Evolutionary conservation across 2,797 vertebrate genomes (phyloP).

Genomic region (Tragelaphus oryx): DNA sequence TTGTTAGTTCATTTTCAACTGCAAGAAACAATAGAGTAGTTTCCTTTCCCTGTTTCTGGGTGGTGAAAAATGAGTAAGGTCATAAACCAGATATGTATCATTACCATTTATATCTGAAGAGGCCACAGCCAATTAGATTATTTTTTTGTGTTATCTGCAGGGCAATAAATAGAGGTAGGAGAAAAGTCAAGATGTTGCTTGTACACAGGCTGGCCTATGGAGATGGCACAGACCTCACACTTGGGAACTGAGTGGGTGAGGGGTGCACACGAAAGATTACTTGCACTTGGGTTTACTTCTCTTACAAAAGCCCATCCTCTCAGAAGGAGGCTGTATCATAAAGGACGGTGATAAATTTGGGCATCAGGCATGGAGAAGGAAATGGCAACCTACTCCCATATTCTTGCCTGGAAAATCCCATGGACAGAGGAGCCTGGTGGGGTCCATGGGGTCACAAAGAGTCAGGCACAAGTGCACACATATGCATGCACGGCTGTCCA

Average conservation of each 20-base stretch:
- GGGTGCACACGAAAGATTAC: neutral
- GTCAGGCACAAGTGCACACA: neutral
- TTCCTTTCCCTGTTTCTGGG: neutral
- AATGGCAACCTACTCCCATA: neutral
- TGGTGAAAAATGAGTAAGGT: constrained; percentile 36
- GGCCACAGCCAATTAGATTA: neutral
- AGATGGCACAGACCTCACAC: neutral
- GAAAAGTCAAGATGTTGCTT: neutral
- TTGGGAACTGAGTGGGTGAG: too few relatives aligned
- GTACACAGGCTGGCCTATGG: neutral
- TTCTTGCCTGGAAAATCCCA: neutral
- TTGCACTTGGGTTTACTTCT: neutral
- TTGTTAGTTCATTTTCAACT: constrained; percentile 44
- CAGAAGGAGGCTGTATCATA: neutral
- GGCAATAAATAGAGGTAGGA: neutral
- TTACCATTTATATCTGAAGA: constrained; percentile 24
- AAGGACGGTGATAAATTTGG: neutral
- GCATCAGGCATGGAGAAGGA: neutral
- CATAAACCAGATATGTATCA: constrained; percentile 11
- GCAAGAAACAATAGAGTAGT: neutral
- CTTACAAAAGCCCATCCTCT: neutral
- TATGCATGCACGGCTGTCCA: neutral
- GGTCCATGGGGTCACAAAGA: neutral
- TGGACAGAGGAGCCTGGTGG: neutral
- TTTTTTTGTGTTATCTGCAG: neutral